These are phyloP conservation scores for Rhagoletis pomonella DNA, from an alignment of 1,140 invertebrate species.

Conservation along the genomic window DNA sequence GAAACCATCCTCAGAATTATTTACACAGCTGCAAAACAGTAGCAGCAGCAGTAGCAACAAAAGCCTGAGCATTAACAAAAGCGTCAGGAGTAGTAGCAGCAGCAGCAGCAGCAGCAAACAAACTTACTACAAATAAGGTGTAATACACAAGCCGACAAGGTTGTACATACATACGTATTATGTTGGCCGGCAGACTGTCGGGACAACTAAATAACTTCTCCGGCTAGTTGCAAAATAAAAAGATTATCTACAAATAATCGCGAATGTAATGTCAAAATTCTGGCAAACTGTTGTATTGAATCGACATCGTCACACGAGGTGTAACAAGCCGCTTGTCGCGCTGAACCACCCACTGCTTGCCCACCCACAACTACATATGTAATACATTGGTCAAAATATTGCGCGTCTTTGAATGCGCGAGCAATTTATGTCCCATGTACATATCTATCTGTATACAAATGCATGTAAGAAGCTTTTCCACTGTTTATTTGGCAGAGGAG, in stretches of 20 bases:
- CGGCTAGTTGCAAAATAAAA: background rate
- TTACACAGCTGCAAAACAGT: background rate
- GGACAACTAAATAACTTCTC: background rate
- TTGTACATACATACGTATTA: background rate
- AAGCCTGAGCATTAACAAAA: background rate
- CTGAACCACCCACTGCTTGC: background rate
- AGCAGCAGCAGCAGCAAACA: background rate
- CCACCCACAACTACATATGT: background rate
- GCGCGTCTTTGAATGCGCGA: background rate
- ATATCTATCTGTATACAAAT: too few species aligned
- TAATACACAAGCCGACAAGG: background rate
- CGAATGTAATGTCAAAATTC: background rate
- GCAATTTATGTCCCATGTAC: background rate
- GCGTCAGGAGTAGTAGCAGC: background rate
- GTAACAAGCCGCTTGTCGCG: background rate
- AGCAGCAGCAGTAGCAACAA: background rate
- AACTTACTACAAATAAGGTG: background rate
- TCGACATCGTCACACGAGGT: background rate
- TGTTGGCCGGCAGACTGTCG: background rate
- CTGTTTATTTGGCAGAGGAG: too few species aligned
- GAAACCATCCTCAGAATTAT: background rate
- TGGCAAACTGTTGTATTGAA: conserved; percentile 18
- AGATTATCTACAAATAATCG: background rate
- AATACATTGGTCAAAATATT: background rate
- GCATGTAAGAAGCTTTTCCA: too few species aligned